A percentile compares a stretch with the other conserved stretches of the same genome.
These are phyloP conservation scores for Trichomycterus rosablanca DNA, from an alignment of 2,113 vertebrate species.

Conservation along the genomic window DNA sequence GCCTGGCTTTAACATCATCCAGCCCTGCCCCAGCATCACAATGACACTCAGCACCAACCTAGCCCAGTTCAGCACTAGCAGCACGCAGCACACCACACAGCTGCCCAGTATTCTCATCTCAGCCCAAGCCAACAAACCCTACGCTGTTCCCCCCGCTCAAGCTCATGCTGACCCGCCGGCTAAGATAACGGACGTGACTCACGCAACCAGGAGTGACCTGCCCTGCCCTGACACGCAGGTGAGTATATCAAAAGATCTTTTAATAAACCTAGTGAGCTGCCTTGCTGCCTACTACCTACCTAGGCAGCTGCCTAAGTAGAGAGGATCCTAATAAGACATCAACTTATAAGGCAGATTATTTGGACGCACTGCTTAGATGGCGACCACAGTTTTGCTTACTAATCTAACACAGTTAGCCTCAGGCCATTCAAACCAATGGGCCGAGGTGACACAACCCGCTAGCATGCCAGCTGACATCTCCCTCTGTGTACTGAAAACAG, in stretches of 20 bases:
- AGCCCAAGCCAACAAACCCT: constrained; percentile 62
- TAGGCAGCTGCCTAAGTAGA: too few relatives aligned
- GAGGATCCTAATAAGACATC: too few relatives aligned
- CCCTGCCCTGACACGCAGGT: constrained; percentile 63
- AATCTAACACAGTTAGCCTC: too few relatives aligned
- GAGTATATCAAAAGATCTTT: not conserved
- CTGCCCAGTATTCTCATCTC: constrained; percentile 86
- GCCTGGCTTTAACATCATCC: constrained; percentile 24
- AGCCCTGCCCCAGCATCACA: constrained; percentile 25
- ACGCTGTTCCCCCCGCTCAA: constrained; percentile 58
- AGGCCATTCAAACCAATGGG: too few relatives aligned
- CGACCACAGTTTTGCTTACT: too few relatives aligned
- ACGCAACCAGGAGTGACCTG: constrained; percentile 59
- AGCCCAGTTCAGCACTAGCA: constrained; percentile 54
- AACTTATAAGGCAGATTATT: too few relatives aligned
- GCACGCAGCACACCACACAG: constrained; percentile 76
- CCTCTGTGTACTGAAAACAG: too few relatives aligned
- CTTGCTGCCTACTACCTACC: too few relatives aligned
- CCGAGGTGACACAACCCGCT: too few relatives aligned
- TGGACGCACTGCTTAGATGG: too few relatives aligned
- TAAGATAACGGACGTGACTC: constrained; percentile 31
- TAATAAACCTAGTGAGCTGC: not conserved
- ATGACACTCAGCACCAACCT: constrained; percentile 31
- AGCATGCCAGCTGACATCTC: too few relatives aligned
- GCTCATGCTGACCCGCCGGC: not conserved